Evolutionary conservation across 2,797 vertebrate genomes (phyloP).

Genomic region (Erpetoichthys calabaricus): DNA sequence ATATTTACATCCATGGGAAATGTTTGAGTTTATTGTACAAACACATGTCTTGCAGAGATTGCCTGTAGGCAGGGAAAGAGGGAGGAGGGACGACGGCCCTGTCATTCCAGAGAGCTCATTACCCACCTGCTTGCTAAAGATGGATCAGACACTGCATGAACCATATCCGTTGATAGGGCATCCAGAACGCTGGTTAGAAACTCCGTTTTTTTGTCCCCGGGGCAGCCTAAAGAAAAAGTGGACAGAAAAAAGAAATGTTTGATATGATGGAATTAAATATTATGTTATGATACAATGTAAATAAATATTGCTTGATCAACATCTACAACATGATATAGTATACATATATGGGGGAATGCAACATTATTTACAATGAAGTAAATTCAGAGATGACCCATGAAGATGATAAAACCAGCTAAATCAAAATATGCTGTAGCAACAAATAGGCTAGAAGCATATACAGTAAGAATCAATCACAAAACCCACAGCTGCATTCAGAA

Average conservation of each 20-base stretch:
- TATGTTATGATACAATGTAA: neutral
- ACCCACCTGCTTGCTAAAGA: conserved; percentile 70
- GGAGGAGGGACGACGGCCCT: neutral
- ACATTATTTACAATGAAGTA: no score
- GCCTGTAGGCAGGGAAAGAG: neutral
- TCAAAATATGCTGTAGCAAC: no score
- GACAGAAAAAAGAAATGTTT: neutral
- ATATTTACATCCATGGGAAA: neutral
- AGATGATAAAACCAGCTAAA: no score
- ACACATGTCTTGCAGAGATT: neutral
- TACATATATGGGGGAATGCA: no score
- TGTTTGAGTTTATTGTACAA: neutral
- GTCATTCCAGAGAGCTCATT: neutral
- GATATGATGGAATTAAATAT: neutral
- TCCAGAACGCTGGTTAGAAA: conserved; percentile 92
- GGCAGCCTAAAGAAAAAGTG: conserved; percentile 62
- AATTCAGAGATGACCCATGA: no score
- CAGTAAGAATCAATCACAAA: no score
- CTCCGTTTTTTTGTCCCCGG: conserved; percentile 83
- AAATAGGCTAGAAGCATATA: no score
- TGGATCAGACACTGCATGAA: conserved; percentile 83
- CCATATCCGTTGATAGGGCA: conserved; percentile 90
- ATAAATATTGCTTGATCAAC: conserved; percentile 2
- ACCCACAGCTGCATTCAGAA: no score
- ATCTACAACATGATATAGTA: conserved; percentile 5